Evolutionary conservation across 2,797 vertebrate species (phyloP).

Genomic region (Pelodytes ibericus): DNA sequence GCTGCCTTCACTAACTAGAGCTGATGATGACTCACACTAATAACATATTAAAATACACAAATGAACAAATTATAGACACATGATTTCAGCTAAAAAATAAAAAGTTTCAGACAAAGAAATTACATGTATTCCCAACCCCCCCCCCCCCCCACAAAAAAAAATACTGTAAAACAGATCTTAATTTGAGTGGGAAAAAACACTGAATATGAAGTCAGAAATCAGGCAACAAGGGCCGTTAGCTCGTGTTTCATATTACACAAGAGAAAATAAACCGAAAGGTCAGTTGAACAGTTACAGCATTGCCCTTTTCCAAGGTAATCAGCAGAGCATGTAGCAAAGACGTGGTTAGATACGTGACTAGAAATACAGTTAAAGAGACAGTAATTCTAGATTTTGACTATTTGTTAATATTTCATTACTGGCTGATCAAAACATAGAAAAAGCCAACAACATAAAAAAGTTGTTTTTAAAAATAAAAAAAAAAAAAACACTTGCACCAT

Average conservation of each 20-base stretch:
- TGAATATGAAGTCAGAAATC: conserved; percentile 59
- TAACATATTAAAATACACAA: neutral
- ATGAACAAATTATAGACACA: neutral
- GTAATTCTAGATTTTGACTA: neutral
- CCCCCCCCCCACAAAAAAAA: too few relatives aligned
- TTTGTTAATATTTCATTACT: too few relatives aligned
- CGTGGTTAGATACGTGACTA: conserved; percentile 72
- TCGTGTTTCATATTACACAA: conserved; percentile 81
- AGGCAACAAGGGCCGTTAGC: conserved; percentile 70
- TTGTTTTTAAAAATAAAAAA: too few relatives aligned
- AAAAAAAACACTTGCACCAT: too few relatives aligned
- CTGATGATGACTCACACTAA: too few relatives aligned
- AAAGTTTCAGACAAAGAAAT: conserved; percentile 4
- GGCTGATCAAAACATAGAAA: too few relatives aligned
- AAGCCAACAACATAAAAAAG: too few relatives aligned
- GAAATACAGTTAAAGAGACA: conserved; percentile 61
- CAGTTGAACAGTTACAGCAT: conserved; percentile 78
- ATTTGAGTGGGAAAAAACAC: conserved; percentile 60
- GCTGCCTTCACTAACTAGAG: too few relatives aligned
- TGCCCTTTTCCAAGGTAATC: conserved; percentile 83
- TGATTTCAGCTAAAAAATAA: conserved; percentile 17
- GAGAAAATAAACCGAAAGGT: conserved; percentile 85
- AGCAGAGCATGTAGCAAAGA: conserved; percentile 79
- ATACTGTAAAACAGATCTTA: conserved; percentile 49
- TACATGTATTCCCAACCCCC: conserved; percentile 20